Base-by-base conservation (phyloP, 1,140 invertebrate species). In the Drosophila pectinifera region DNA sequence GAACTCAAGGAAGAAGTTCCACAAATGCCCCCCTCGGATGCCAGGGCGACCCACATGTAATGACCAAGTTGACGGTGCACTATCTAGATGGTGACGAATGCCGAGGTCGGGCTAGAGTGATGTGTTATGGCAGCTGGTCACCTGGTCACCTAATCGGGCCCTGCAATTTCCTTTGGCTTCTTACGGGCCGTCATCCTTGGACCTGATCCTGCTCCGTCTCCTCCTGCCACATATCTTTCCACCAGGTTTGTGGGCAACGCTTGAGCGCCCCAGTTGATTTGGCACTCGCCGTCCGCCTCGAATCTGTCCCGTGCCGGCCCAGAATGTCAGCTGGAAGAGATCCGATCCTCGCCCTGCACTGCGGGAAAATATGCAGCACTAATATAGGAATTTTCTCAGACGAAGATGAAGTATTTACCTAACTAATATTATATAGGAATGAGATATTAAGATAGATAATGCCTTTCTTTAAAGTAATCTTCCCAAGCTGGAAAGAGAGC, bases 41-140 rank as follows among this genome's bases (percentile, higher is more conserved):
- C 45, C 5, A 16, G 43, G 3, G 42, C 31, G 57, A 53, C 48
- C 73, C 67, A 73, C 72, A 74, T 80, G 77, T 42, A 38, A 77
- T 18, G 59, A 38, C 11, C 58, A 63, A 41, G 54, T 54, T 57
- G 73, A 67, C 24, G 41, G 61, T 48, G 56, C 67, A 75, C 48
- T 73, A 88, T 88, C 82, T 73, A 82, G 82, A 88, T 86, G 83
- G 78, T 85, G 80, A 80, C 75, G 77, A 80, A 68, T 64, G 65
- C 65, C 46, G 73, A 68, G n/a, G n/a, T n/a, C n/a, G n/a, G n/a
- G n/a, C n/a, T n/a, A n/a, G n/a, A n/a, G 58, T 70, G 56, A 73
- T 61, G 46, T 68, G 80, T 72, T 67, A 79, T 75, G 75, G 57
- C 72, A 74, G 72, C 72, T 74, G 72, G 68, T 63, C 61, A 56